Conservation (phyloP, 2,113 vertebrate genomes). For the Capricornis sumatraensis region DNA sequence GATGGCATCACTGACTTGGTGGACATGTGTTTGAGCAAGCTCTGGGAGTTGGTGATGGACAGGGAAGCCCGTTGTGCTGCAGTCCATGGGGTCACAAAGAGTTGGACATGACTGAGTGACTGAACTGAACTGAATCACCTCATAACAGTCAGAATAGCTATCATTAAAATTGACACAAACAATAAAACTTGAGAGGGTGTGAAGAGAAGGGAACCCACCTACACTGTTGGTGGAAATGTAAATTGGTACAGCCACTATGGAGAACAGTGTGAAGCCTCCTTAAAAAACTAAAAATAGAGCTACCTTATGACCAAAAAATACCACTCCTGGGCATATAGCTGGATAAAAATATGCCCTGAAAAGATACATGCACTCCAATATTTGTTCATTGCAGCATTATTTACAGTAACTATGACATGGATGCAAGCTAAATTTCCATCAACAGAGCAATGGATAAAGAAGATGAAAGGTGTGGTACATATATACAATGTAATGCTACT, state of each 20-base stretch:
- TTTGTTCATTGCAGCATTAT: neutral
- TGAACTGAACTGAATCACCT: neutral
- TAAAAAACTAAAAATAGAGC: neutral
- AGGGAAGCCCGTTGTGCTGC: neutral
- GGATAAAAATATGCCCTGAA: neutral
- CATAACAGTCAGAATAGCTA: neutral
- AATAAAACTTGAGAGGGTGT: neutral
- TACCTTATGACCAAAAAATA: neutral
- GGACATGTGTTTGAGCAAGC: neutral
- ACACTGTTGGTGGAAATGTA: neutral
- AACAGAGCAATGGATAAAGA: neutral
- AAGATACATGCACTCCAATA: neutral
- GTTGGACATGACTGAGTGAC: rapidly evolving
- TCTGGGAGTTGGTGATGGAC: neutral
- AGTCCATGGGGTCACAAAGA: neutral
- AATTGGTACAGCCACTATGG: neutral
- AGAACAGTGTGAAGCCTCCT: neutral
- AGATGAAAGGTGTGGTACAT: neutral
- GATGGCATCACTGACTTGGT: rapidly evolving
- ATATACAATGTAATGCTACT: neutral
- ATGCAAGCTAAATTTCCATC: neutral
- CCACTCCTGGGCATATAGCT: neutral
- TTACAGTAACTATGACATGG: neutral
- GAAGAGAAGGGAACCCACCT: neutral
- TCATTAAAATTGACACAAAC: neutral